Evolutionary conservation across 2,888 invertebrate genomes (phyloP).

Genomic region (Calliphora vomitoria): DNA sequence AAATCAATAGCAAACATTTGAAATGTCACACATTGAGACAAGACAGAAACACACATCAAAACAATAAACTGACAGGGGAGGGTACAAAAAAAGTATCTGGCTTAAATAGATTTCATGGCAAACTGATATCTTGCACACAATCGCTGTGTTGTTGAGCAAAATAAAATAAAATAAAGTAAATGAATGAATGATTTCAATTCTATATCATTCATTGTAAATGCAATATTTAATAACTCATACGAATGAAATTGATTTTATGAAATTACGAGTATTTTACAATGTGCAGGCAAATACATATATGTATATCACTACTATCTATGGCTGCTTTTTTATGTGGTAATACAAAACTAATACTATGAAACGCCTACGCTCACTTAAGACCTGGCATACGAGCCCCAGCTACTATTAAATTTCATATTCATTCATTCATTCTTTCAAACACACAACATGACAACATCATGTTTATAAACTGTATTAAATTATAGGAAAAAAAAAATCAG

Average conservation of each 20-base stretch:
- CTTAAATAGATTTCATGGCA: conserved; percentile 54
- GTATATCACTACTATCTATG: neutral
- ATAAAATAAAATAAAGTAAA: neutral
- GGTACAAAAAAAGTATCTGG: conserved; percentile 15
- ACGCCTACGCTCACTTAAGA: conserved; percentile 55
- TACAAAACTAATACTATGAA: conserved; percentile 37
- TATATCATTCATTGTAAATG: conserved; percentile 24
- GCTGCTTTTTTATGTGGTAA: conserved; percentile 23
- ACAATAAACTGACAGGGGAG: neutral
- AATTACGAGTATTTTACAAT: conserved; percentile 47
- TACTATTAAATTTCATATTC: conserved; percentile 36
- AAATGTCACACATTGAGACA: conserved; percentile 60
- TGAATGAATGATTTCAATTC: conserved; percentile 52
- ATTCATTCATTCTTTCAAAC: conserved; percentile 1
- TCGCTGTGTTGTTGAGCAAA: neutral
- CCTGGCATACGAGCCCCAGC: conserved; percentile 26
- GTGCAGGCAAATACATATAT: neutral
- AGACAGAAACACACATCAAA: neutral
- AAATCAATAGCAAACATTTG: conserved; percentile 60
- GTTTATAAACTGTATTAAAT: conserved; percentile 47
- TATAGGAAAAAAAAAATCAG: conserved; percentile 6
- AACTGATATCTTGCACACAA: neutral
- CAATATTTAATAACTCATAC: conserved; percentile 61
- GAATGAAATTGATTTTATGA: conserved; percentile 42
- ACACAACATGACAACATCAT: conserved; percentile 16